phyloP scores from a whole-genome alignment of 2,888 invertebrate genomes.

The Rapana venosa region DNA sequence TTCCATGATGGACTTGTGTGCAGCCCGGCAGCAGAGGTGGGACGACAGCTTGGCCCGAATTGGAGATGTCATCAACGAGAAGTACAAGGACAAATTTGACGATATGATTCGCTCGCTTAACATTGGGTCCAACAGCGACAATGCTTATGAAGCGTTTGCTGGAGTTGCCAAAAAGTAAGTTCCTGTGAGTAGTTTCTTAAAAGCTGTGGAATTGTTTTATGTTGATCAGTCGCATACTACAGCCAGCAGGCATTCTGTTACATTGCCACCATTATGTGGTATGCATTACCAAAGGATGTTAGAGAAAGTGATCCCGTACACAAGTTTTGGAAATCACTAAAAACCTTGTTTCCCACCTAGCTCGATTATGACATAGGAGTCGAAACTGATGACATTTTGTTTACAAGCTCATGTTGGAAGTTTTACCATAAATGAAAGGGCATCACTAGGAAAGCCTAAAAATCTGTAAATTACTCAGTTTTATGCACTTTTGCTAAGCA shows the following conservation, averaged over 20 bases:
- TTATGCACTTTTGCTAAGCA: no score
- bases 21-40: conserved; percentile 73
- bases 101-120: conserved; percentile 70
- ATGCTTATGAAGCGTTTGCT: conserved; percentile 75
- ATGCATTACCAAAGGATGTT: background rate
- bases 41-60: conserved; percentile 75
- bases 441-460: no score
- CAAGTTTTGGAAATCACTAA: no score
- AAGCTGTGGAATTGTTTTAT: background rate
- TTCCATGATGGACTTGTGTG: conserved; percentile 44
- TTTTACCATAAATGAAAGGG: no score
- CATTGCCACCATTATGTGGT: background rate
- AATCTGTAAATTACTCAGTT: no score
- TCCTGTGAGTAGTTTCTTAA: background rate
- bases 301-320: no score
- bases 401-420: no score
- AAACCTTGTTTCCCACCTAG: no score
- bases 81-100: conserved; percentile 72
- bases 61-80: conserved; percentile 75
- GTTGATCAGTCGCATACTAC: background rate
- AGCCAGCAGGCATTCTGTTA: no score
- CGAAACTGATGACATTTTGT: no score
- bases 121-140: conserved; percentile 61
- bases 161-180: conserved; percentile 73
- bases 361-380: no score